phyloP scores from a whole-genome alignment of 2,797 vertebrate genomes.

The Semaprochilodus insignis region DNA sequence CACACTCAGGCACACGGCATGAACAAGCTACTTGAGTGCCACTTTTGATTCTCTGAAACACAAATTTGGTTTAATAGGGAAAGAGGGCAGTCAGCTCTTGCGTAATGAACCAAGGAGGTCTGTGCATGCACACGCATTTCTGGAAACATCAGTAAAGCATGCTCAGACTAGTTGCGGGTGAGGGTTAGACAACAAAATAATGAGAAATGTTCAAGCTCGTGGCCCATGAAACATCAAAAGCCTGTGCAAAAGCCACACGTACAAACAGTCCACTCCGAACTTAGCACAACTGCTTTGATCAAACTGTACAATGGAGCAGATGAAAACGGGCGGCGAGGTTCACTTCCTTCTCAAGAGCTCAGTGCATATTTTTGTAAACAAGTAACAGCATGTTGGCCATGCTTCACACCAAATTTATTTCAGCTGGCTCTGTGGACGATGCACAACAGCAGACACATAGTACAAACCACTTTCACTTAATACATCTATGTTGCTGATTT shows the following conservation, averaged over 20 bases:
- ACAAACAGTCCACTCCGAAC: background rate
- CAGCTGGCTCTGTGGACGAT: no score
- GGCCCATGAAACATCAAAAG: background rate
- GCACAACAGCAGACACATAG: no score
- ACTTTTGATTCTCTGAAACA: background rate
- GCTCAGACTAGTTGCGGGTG: conserved; percentile 6
- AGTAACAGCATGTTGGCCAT: conserved; percentile 5
- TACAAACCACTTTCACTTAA: background rate
- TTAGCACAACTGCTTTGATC: background rate
- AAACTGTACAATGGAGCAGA: background rate
- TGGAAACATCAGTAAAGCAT: background rate
- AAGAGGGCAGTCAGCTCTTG: background rate
- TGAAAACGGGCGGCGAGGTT: background rate
- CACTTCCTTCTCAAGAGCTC: background rate
- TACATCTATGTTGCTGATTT: no score
- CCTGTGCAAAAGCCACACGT: background rate
- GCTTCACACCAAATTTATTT: background rate
- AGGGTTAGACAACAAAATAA: background rate
- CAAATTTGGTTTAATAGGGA: background rate
- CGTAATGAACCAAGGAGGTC: background rate
- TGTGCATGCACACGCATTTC: background rate
- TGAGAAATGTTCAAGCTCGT: background rate
- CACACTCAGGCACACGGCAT: no score
- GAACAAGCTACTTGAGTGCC: background rate
- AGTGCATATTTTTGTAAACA: background rate